These are phyloP conservation scores for Zaprionus bogoriensis DNA, from an alignment of 2,888 invertebrate genomes.

Conservation along the genomic window DNA sequence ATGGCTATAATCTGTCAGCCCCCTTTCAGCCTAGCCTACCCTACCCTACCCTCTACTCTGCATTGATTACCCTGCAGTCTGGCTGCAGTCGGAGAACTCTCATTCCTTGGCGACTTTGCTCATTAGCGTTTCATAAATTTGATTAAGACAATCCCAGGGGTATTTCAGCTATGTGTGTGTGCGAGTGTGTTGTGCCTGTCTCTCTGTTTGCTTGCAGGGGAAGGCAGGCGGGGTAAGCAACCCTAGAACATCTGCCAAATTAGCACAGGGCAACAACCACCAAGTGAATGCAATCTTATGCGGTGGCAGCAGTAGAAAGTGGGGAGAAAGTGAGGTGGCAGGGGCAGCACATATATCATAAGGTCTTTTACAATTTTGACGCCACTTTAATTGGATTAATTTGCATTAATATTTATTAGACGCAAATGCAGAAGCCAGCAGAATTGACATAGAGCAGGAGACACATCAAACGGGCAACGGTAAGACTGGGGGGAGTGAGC, in stretches of 20 bases:
- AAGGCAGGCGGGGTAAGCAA: constrained; percentile 25
- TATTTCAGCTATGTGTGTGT: constrained; percentile 32
- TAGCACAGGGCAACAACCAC: constrained; percentile 61
- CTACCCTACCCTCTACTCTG: constrained; percentile 3
- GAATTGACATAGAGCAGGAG: constrained; percentile 7
- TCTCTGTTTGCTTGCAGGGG: constrained; percentile 4
- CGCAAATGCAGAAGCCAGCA: constrained; percentile 64
- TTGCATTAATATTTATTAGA: constrained; percentile 76
- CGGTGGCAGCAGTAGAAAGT: not conserved
- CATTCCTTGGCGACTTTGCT: constrained; percentile 60
- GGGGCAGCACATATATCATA: constrained; percentile 47
- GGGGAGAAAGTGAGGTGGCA: too few species aligned
- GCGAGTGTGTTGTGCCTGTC: constrained; percentile 40
- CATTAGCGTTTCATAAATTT: constrained; percentile 75
- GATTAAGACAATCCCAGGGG: constrained; percentile 74
- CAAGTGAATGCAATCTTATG: constrained; percentile 38
- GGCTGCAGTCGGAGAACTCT: constrained; percentile 39
- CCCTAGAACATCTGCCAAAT: constrained; percentile 70
- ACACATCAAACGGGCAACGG: constrained; percentile 26
- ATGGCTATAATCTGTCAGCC: constrained; percentile 53
- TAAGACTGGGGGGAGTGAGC: not conserved
- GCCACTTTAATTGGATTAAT: constrained; percentile 75
- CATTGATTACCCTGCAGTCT: constrained; percentile 46
- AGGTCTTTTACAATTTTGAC: constrained; percentile 76
- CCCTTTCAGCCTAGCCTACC: not conserved